Evolutionary conservation across 2,888 invertebrate species (phyloP), one percentile per base, ranked within the genome.

Genomic region (Phaedon cochleariae): DNA sequence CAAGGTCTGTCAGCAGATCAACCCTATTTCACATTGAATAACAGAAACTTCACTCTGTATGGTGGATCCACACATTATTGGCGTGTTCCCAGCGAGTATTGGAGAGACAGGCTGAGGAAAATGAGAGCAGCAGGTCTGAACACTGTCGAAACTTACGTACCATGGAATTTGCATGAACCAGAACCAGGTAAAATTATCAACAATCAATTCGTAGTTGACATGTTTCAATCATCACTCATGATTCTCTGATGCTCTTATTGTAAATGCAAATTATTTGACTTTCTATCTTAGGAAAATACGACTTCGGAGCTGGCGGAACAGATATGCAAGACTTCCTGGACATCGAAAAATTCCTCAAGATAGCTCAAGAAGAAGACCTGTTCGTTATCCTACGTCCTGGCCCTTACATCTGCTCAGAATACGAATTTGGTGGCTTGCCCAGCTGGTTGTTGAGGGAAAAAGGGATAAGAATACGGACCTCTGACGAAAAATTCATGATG

Each of bases 391-490:
- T 97, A 0, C 85, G 97, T 21, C 92, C 94, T 0, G 97, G 97
- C 0, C 97, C 97, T 0, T 97, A 94, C 77, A 96, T 97, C 72
- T 95, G 96, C 81, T 94, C 93, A 15, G 97, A 97, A 85, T 90
- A 95, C 84, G 96, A 97, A 65, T 84, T 82, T 66, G 84, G 84
- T 12, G 84, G 84, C 1, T 73, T 84, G 18, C 83, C 83, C 3
- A 79, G 78, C 65, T 80, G 80, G 80, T 64, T 80, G 15, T 62
- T 80, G 31, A 70, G 84, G 31, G 85, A 86, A 68, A 82, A 84
- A 0, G 53, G 37, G 5, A 86, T 89, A 77, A 84, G 84, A 74
- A 65, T 84, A 2, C 70, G 85, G 59, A 84, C 83, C 9, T 77
- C 73, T 9, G 79, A 82, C 59, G 64, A 70, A 1, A 73, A 69